Evolutionary conservation across 2,797 vertebrate species (phyloP), one percentile per base, ranked within the genome.

Genomic region (Mus caroli): DNA sequence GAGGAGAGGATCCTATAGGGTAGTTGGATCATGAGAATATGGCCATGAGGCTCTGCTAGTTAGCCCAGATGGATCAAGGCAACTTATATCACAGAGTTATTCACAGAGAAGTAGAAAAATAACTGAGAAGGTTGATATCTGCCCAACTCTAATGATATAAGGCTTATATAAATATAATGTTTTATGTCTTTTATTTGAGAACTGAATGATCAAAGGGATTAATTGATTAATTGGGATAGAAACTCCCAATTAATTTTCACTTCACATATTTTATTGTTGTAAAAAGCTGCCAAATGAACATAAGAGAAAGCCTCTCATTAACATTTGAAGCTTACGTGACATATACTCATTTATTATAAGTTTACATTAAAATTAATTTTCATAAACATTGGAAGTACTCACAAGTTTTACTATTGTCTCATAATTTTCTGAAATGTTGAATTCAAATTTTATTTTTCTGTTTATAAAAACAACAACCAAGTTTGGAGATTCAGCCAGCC

Each of bases 391-490:
- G 8, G 82, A 90, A 37, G 10, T 12, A n/a, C 14, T 46, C 10
- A 40, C 3, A 19, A 37, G 40, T 73, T 85, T 82, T 58, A 60
- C 24, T 50, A 64, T 58, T 64, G 60, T 64, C 87, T 90, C 24
- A 75, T 24, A 90, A 31, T 69, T 14, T 64, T n/a, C 31, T 24
- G 24, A n/a, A 58, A 67, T 46, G 1, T 69, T 80, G 40, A 13
- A 83, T 87, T 75, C 92, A 92, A 94, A 64, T 85, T n/a, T 75
- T 19, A 76, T 19, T 88, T 82, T 26, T 80, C 56, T 83, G 67
- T 54, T 84, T 82, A 75, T 79, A 43, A 77, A 97, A 94, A 54
- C 17, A 71, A 14, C 46, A 88, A 37, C 28, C 62, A 67, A 40
- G 31, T 76, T 76, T 91, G 88, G 62, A 20, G 77, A 3, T 43